These are phyloP conservation scores for Peromyscus eremicus DNA, from an alignment of 2,797 vertebrate species.

Conservation along the genomic window DNA sequence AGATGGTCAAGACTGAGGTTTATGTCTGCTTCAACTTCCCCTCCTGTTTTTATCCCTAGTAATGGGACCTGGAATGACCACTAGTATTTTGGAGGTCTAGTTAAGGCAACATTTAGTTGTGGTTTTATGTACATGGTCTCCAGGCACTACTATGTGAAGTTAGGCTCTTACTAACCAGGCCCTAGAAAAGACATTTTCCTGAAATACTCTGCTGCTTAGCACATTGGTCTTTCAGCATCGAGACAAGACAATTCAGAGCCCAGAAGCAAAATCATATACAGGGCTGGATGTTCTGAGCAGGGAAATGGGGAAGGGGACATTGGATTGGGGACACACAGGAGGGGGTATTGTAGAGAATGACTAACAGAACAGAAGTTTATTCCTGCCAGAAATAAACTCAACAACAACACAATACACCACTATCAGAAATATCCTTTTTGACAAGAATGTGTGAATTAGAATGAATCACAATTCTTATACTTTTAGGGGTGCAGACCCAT, in stretches of 20 bases:
- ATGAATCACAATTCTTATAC: neutral
- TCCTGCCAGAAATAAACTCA: constrained; percentile 2
- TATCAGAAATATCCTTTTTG: neutral
- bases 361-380: neutral
- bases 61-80: neutral
- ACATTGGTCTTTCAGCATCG: neutral
- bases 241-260: neutral
- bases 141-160: neutral
- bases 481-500: neutral
- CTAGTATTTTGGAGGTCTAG: neutral
- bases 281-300: neutral
- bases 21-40: neutral
- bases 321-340: neutral
- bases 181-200: neutral
- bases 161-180: neutral
- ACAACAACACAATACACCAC: neutral
- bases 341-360: neutral
- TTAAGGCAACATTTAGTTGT: constrained; percentile 13
- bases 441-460: constrained; percentile 38
- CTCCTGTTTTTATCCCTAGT: neutral
- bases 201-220: neutral
- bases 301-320: neutral
- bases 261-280: neutral
- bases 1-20: neutral
- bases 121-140: neutral